Evolutionary conservation across 2,113 vertebrate genomes (phyloP).

Genomic region (Amblyornis subalaris): DNA sequence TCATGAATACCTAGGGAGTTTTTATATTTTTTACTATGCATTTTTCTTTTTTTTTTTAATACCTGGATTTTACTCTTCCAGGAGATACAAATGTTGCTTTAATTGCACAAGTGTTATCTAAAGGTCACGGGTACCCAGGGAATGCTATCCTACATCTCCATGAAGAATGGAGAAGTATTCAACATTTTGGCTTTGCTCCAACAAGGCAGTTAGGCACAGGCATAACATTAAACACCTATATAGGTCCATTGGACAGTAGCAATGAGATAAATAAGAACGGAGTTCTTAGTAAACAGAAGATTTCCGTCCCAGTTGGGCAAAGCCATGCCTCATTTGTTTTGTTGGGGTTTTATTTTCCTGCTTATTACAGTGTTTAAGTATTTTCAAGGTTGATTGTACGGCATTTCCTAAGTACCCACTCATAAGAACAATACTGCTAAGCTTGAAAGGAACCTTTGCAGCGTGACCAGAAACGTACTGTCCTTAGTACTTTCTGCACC

Average conservation of each 20-base stretch:
- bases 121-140: neutral
- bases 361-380: neutral
- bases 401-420: neutral
- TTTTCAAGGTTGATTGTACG: neutral
- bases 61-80: neutral
- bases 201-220: neutral
- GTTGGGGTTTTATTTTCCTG: accelerated
- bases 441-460: neutral
- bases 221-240: neutral
- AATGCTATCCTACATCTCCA: neutral
- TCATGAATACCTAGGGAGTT: neutral
- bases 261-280: neutral
- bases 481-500: neutral
- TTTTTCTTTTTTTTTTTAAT: neutral
- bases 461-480: neutral
- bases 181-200: neutral
- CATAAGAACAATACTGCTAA: neutral
- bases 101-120: neutral
- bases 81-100: neutral
- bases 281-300: neutral
- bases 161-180: neutral
- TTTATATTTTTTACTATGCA: neutral
- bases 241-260: neutral
- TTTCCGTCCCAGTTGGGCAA: neutral
- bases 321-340: neutral